A percentile compares a stretch with the other conserved stretches of the same genome.
Evolutionary conservation across 2,888 invertebrate species (phyloP).

Genomic region (Antheraea yamamai): DNA sequence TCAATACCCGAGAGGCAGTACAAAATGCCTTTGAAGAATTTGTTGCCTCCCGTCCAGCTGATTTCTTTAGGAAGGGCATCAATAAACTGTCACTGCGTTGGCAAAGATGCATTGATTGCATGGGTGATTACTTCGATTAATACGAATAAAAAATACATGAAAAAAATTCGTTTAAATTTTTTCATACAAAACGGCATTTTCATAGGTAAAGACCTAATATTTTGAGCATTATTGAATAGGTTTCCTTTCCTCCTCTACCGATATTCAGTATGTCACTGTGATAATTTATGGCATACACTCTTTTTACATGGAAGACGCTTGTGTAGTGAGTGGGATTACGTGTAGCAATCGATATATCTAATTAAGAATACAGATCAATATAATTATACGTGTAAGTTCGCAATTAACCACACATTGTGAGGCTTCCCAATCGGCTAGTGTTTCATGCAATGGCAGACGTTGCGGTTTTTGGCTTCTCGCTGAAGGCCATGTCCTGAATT

Average conservation of each 20-base stretch:
- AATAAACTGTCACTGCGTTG: no score
- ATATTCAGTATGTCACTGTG: not conserved
- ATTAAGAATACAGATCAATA: not conserved
- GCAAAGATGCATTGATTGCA: no score
- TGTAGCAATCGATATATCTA: not conserved
- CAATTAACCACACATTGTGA: slow-evolving; percentile 48
- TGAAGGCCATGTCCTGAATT: slow-evolving; percentile 50
- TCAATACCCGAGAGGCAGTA: no score
- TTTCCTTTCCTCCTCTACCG: not conserved
- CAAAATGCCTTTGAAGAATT: no score
- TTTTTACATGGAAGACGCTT: not conserved
- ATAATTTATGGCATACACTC: not conserved
- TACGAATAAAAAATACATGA: no score
- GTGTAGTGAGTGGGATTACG: not conserved
- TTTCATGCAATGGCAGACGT: slow-evolving; percentile 52
- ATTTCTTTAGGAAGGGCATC: no score
- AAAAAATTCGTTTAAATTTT: no score
- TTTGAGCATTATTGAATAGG: not conserved
- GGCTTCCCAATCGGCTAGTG: slow-evolving; percentile 49
- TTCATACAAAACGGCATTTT: no score
- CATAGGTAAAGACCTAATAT: no score
- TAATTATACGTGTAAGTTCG: slow-evolving; percentile 31
- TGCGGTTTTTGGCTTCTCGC: slow-evolving; percentile 55
- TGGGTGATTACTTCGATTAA: no score
- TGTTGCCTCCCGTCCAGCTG: no score